phyloP scores from a whole-genome alignment of 2,113 vertebrate species.

The Stictonetta naevosa region DNA sequence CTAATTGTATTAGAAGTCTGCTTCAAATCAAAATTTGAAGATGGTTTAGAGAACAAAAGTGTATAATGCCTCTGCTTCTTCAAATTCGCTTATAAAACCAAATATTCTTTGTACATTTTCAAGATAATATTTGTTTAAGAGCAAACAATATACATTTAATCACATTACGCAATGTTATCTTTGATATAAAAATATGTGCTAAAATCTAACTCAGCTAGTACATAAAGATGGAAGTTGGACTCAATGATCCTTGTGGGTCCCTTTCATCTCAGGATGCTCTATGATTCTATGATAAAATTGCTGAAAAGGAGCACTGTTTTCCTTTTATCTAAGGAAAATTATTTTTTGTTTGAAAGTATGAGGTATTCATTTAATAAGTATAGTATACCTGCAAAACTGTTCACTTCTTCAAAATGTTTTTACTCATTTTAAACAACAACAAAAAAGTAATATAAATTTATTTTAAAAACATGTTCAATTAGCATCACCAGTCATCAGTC shows the following conservation, averaged over 20 bases:
- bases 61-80: not conserved
- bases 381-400: not conserved
- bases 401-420: not conserved
- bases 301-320: not conserved
- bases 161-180: not conserved
- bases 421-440: not conserved
- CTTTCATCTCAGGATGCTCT: too few species aligned
- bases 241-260: too few species aligned
- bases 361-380: not conserved
- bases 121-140: not conserved
- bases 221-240: not conserved
- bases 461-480: not conserved
- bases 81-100: not conserved
- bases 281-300: not conserved
- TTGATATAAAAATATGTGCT: not conserved
- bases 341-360: not conserved
- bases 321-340: not conserved
- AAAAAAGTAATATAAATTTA: not conserved
- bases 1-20: slow-evolving; percentile 20
- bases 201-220: not conserved
- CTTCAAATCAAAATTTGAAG: slow-evolving; percentile 31
- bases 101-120: not conserved
- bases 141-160: not conserved
- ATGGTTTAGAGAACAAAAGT: not conserved
- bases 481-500: not conserved